Percentiles rank a stretch among this genome's conserved stretches.
Evolutionary conservation across 2,888 invertebrate genomes (phyloP).

Genomic region (Cosmia trapezina): DNA sequence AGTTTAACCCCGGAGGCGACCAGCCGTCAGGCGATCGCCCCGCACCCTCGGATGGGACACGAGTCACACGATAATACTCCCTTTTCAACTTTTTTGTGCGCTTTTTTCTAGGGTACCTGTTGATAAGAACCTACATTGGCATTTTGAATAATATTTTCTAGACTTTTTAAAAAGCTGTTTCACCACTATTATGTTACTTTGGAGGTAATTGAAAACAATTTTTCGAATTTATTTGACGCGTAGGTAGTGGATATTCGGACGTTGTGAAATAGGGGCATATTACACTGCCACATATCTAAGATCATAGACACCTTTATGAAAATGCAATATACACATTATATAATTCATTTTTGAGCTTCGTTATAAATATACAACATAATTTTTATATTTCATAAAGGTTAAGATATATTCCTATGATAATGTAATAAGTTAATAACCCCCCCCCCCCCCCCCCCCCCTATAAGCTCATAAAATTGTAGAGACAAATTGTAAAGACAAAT

Average conservation of each 20-base stretch:
- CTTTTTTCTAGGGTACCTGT: not conserved
- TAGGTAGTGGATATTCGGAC: not conserved
- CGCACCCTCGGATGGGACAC: constrained; percentile 9
- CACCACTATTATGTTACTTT: not conserved
- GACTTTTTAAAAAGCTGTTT: constrained; percentile 1
- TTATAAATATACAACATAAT: no score
- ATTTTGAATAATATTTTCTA: constrained; percentile 5
- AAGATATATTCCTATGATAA: not conserved
- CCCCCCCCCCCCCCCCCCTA: no score
- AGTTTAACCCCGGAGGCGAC: not conserved
- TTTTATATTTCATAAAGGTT: not conserved
- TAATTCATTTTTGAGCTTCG: not conserved
- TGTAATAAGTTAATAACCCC: no score
- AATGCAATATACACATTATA: not conserved
- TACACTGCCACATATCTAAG: not conserved
- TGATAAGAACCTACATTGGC: constrained; percentile 1
- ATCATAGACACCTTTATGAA: not conserved
- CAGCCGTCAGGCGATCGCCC: not conserved
- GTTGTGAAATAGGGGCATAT: not conserved
- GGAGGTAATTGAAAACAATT: not conserved
- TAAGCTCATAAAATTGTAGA: not conserved
- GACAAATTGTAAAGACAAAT: no score
- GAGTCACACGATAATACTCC: not conserved
- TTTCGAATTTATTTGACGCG: not conserved
- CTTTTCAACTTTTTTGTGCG: not conserved